Base-by-base conservation (phyloP, 2,888 invertebrate species). In the Osedax frankpressi region DNA sequence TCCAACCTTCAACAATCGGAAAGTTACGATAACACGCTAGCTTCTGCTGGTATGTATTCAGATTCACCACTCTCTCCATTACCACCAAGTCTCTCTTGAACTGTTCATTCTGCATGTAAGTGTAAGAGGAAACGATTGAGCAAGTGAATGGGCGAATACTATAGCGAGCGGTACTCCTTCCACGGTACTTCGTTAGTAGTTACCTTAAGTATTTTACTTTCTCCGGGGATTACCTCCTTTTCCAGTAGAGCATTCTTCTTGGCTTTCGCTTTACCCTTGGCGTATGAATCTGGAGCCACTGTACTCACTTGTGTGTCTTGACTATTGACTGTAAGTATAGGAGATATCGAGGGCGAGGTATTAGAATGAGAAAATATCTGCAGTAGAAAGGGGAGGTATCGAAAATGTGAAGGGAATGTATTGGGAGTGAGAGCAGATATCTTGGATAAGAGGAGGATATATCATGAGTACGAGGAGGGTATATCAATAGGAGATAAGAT, bases 31-130 rank as follows among this genome's bases (percentile, higher is more conserved):
- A 84, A 11, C 78, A 74, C 3, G 84, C 83, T 70, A 81, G 82
- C 77, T 82, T 82, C 6, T 79, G 77, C 76, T 84, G 84, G 76
- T 82, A 84, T 2, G 81, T 81, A 77, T 84, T 84, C 67, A 84
- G 76, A 74, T 84, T 83, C 26, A 84, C 77, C 2, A 80, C 81
- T 73, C 84, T 76, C 75, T 84, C 84, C 82, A 84, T 82, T 2
- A 82, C 78, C 74, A 84, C 82, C 30, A 84, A 76, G 77, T 81
- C 79, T 63, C 76, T 76, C 72, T 77, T 77, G 73, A 84, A 78
- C 62, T 75, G 76, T 3, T 82, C 82, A 29, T 80, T 79, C 82
- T 82, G 78, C 19, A 44, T 6, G 44, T n/a, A n/a, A n/a, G n/a
- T n/a, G n/a, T n/a, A n/a, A n/a, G n/a, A n/a, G n/a, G n/a, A n/a